Conservation (phyloP, 92 coral and sea anemone species). For the Zoanthus solanderi region DNA sequence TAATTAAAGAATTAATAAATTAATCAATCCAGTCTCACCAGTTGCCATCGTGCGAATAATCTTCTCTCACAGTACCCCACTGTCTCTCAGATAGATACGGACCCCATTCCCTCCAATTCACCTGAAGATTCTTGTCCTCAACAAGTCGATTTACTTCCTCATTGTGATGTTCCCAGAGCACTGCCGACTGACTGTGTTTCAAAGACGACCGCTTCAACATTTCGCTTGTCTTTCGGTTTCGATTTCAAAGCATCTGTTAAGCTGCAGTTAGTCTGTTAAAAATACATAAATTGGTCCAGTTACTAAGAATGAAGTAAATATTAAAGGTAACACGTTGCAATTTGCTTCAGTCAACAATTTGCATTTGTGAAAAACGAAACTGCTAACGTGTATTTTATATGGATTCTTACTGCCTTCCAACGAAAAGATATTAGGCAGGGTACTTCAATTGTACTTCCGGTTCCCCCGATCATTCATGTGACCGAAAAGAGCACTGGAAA, state of each 20-base stretch:
- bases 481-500: neutral
- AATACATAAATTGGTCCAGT: neutral
- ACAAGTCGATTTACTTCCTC: constrained; percentile 81
- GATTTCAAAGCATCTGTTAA: neutral
- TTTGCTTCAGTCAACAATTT: neutral
- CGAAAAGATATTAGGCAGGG: neutral
- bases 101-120: constrained; percentile 99
- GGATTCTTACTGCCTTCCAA: neutral
- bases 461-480: neutral
- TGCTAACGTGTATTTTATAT: neutral
- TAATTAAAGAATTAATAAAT: no score
- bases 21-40: constrained; percentile 67
- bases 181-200: constrained; percentile 54
- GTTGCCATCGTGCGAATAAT: constrained; percentile 89
- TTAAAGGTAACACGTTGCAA: neutral
- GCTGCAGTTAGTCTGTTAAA: neutral
- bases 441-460: neutral
- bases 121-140: constrained; percentile 76
- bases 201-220: constrained; percentile 17
- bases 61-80: constrained; percentile 99
- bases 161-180: constrained; percentile 73
- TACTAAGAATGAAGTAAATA: neutral
- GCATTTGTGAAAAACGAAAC: neutral
- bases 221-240: constrained; percentile 5
- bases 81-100: constrained; percentile 97